Evolutionary conservation across 2,888 invertebrate genomes (phyloP), one percentile per base, ranked within the genome.

Genomic region (Lydus trimaculatus): DNA sequence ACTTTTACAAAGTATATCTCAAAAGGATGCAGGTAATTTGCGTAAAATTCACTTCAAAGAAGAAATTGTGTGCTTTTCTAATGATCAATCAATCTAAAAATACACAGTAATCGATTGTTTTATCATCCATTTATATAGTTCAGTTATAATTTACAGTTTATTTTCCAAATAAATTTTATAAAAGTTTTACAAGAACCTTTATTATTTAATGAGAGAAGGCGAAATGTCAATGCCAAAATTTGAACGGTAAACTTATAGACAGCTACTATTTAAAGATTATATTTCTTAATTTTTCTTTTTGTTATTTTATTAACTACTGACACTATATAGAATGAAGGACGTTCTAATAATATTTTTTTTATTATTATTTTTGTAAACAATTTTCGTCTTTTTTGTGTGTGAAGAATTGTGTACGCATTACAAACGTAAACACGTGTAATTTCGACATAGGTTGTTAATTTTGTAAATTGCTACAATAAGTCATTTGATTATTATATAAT

Each of bases 1-100:
- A 52, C 81, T 84, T 69, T 74, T 84, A 25, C 80, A 81, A 56
- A 75, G 75, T 58, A 78, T 81, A 6, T 66, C 73, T 4, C 73
- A 74, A 39, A 74, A 75, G 58, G 78, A 78, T 58, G 59, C 71
- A 78, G 80, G 80, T 80, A 69, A 52, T 31, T 25, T 8, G 15
- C 33, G 33, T 31, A n/a, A 61, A 31, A 31, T 63, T 43, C 8
- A n/a, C 39, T 39, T 39, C 61, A 25, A 52, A 25, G 2, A 28
- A 28, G 28, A 28, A n/a, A n/a, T n/a, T n/a, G 28, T 2, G 28
- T 28, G 28, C 4, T 28, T 28, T 28, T n/a, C n/a, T 28, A 4
- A 28, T 28, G 28, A 3, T 28, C 28, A 28, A 28, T 28, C 28
- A 28, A 28, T 28, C 28, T 28, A 28, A 28, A 28, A 3, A 28